phyloP scores from a whole-genome alignment of 2,797 vertebrate genomes.

The Tarsius wallacei region DNA sequence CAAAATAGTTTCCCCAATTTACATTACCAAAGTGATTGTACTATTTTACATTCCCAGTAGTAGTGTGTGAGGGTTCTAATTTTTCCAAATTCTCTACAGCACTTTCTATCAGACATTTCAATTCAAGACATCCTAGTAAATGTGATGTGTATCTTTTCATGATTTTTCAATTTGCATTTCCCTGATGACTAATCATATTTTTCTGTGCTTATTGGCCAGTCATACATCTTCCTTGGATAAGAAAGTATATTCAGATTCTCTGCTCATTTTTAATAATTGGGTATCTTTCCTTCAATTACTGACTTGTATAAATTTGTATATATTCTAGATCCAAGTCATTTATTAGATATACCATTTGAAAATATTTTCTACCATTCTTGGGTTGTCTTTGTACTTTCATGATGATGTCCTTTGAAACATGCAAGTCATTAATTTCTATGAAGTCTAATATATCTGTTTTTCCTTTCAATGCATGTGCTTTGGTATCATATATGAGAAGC shows the following conservation, averaged over 20 bases:
- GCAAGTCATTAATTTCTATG: background rate
- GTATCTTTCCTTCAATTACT: background rate
- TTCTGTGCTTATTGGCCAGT: background rate
- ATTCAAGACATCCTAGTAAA: background rate
- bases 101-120: background rate
- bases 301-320: background rate
- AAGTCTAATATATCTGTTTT: background rate
- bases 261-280: background rate
- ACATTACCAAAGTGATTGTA: background rate
- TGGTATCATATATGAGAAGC: background rate
- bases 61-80: too few species aligned
- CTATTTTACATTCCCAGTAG: background rate
- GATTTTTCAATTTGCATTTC: slow-evolving; percentile 1
- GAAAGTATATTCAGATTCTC: background rate
- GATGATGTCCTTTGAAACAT: background rate
- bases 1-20: background rate
- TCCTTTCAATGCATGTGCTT: background rate
- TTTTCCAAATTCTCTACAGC: background rate
- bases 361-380: slow-evolving; percentile 19
- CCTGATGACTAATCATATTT: background rate
- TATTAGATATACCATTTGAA: background rate
- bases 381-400: background rate
- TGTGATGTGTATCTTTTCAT: background rate
- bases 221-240: background rate
- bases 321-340: background rate